Base-by-base conservation (phyloP, 2,888 invertebrate genomes). In the Drosophila tripunctata region DNA sequence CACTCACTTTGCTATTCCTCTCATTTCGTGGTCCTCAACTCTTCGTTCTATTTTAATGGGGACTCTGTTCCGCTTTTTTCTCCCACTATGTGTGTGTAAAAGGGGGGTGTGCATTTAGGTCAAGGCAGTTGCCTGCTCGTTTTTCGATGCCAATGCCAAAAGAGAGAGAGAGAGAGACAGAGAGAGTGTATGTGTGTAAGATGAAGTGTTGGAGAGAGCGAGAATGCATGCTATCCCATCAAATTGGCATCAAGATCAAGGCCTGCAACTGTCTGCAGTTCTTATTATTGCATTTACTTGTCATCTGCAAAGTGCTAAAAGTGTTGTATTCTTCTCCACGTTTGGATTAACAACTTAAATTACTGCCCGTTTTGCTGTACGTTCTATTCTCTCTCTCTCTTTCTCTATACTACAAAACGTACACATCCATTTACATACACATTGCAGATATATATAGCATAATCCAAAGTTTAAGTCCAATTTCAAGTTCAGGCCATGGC, bases 241-340 rank as follows among this genome's bases (percentile, higher is more conserved):
- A 77, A 75, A 77, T 72, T 75, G 80, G 56, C 68, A 80, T 85
- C 83, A 82, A 85, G 82, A 85, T 82, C 82, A 82, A 78, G 82
- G 82, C 58, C 35, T 41, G 30, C 21, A 57, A 41, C 50, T 63
- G 54, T 40, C 62, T 63, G 64, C 68, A 55, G 58, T 63, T 64
- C 58, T 17, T 44, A 61, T 73, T 74, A 74, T 74, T 73, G 69
- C 74, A 69, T 73, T 73, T 69, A 30, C 74, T 57, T 73, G 72
- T 73, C 60, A 35, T 15, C 27, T 45, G 22, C 24, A 4, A 22
- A 50, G 60, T 50, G 35, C 47, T 51, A 47, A 66, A 50, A 52
- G 15, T 69, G 52, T 62, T 56, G 62, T 58, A 56, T 66, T 58
- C 66, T 73, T 73, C 61, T 15, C 47, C 19, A 63, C 60, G 38